Percentiles rank a stretch among this genome's conserved stretches.
Evolutionary conservation across 2,888 invertebrate genomes (phyloP).

Genomic region (Athalia rosae): DNA sequence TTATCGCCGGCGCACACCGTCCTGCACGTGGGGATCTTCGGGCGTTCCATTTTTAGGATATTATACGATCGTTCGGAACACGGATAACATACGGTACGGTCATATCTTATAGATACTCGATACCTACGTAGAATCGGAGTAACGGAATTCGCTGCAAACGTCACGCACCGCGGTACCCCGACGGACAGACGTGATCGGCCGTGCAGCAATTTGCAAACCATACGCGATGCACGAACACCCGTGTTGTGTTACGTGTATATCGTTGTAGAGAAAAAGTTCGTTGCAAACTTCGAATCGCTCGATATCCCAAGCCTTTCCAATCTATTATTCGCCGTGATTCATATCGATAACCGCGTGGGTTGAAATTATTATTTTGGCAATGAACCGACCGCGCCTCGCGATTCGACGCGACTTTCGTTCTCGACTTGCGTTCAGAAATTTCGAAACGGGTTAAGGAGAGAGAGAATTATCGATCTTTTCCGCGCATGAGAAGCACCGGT

Average conservation of each 20-base stretch:
- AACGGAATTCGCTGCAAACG: slow-evolving; percentile 39
- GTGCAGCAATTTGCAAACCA: neutral
- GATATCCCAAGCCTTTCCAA: no score
- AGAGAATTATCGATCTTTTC: no score
- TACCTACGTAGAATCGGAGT: slow-evolving; percentile 35
- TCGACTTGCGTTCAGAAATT: no score
- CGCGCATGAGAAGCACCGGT: no score
- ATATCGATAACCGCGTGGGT: neutral
- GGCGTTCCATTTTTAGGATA: no score
- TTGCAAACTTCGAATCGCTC: no score
- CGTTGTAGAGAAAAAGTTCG: no score
- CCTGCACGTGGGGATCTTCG: no score
- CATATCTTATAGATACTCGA: slow-evolving; percentile 37
- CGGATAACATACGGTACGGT: slow-evolving; percentile 40
- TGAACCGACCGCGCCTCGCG: neutral
- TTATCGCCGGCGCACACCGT: no score
- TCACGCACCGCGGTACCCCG: slow-evolving; percentile 21
- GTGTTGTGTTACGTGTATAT: neutral
- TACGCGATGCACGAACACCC: neutral
- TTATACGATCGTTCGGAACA: slow-evolving; percentile 27
- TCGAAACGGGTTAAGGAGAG: no score
- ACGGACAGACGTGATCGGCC: neutral
- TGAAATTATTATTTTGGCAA: neutral
- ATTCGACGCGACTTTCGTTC: no score
- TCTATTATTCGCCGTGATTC: neutral